Percentiles rank a stretch among this genome's conserved stretches.
These are phyloP conservation scores for Salarias fasciatus DNA, from an alignment of 2,797 vertebrate genomes.

Conservation along the genomic window DNA sequence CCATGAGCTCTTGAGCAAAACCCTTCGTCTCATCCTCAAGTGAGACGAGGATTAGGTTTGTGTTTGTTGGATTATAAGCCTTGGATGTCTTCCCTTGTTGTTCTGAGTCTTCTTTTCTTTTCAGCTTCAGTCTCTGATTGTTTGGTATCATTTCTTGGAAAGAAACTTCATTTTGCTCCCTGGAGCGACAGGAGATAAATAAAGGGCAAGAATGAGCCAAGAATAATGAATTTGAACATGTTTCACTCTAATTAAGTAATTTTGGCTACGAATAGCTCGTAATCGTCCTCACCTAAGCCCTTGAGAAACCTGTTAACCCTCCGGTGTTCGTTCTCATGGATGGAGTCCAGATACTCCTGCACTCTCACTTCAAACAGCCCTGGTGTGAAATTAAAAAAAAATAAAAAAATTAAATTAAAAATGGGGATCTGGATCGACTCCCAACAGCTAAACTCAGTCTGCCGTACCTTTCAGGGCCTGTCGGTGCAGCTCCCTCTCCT, in stretches of 20 bases:
- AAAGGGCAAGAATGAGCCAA: neutral
- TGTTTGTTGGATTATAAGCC: neutral
- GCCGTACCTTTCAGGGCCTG: constrained; percentile 88
- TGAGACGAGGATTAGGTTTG: neutral
- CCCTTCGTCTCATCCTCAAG: neutral
- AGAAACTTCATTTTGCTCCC: constrained; percentile 98
- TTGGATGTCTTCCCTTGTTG: constrained; percentile 3
- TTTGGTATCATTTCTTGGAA: constrained; percentile 91
- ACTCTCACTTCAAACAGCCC: constrained; percentile 96
- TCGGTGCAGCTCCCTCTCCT: constrained; percentile 91
- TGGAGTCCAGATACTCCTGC: constrained; percentile 95
- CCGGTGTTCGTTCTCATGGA: constrained; percentile 92
- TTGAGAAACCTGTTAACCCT: constrained; percentile 96
- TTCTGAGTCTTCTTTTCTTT: constrained; percentile 7
- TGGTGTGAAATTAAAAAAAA: too few species aligned
- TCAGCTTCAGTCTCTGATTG: neutral
- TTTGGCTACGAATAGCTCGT: neutral
- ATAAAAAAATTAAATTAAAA: constrained; percentile 42
- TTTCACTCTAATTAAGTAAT: neutral
- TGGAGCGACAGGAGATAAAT: constrained; percentile 62
- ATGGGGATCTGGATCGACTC: neutral
- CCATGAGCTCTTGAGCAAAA: constrained; percentile 5
- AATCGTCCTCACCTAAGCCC: constrained; percentile 89
- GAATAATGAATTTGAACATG: neutral
- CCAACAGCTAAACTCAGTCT: neutral